Evolutionary conservation across 2,888 invertebrate genomes (phyloP).

Genomic region (Escarpia spicata): DNA sequence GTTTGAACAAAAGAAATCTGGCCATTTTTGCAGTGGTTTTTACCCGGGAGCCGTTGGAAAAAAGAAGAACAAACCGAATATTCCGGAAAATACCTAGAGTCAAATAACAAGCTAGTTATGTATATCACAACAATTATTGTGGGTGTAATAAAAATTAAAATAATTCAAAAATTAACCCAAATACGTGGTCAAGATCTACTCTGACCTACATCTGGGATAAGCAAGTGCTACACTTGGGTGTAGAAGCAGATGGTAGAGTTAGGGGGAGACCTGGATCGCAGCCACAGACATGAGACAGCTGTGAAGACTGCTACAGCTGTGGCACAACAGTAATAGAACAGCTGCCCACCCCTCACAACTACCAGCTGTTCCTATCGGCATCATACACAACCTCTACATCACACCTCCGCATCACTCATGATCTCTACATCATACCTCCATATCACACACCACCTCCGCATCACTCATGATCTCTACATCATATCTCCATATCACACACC

Average conservation of each 20-base stretch:
- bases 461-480: too few species aligned
- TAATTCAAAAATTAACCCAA: too few species aligned
- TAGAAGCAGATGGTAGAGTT: neutral
- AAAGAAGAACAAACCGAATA: neutral
- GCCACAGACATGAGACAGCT: neutral
- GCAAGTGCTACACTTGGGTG: neutral
- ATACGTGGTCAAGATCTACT: neutral
- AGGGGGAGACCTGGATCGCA: neutral
- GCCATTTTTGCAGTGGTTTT: neutral
- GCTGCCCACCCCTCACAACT: neutral
- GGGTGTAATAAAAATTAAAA: too few species aligned
- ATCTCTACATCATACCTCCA: too few species aligned
- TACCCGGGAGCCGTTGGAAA: neutral
- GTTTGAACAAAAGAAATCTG: neutral
- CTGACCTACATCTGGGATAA: neutral
- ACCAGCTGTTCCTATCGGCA: neutral
- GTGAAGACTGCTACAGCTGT: neutral
- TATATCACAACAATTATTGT: neutral
- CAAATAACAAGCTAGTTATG: neutral
- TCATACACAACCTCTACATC: neutral
- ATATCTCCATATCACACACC: too few species aligned
- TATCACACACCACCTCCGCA: too few species aligned
- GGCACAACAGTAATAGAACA: neutral
- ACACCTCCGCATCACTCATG: too few species aligned
- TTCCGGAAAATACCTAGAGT: neutral